Percentiles rank a stretch among this genome's conserved stretches.
phyloP scores from a whole-genome alignment of 1,140 invertebrate genomes.

The Tribolium madens region DNA sequence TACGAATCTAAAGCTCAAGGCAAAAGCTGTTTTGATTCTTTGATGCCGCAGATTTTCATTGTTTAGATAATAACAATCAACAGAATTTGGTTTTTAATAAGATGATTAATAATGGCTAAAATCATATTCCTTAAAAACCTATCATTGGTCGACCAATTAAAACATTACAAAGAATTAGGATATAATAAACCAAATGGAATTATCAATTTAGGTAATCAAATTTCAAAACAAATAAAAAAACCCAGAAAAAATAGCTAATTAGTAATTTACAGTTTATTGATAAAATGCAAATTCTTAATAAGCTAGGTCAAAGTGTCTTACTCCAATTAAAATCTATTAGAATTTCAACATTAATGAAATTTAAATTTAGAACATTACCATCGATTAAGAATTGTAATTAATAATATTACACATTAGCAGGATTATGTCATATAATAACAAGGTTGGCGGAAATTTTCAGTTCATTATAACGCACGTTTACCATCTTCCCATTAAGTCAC shows the following conservation, averaged over 20 bases:
- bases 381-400: slow-evolving; percentile 19
- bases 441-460: slow-evolving; percentile 5
- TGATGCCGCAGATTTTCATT: slow-evolving; percentile 14
- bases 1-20: slow-evolving; percentile 25
- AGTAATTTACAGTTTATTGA: background rate
- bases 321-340: background rate
- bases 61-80: background rate
- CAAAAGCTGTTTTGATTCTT: background rate
- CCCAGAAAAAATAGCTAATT: background rate
- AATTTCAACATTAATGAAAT: background rate
- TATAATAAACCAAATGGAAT: background rate
- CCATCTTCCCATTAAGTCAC: slow-evolving; percentile 16
- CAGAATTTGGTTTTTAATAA: slow-evolving; percentile 13
- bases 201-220: slow-evolving; percentile 13
- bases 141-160: background rate
- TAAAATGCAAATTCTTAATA: background rate
- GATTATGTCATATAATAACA: slow-evolving; percentile 19
- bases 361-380: slow-evolving; percentile 1
- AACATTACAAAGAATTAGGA: background rate
- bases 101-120: background rate
- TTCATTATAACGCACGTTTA: slow-evolving; percentile 5
- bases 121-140: background rate
- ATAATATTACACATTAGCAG: slow-evolving; percentile 8
- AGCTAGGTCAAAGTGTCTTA: background rate
- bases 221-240: slow-evolving; percentile 10